Percentiles rank a stretch among this genome's conserved stretches.
Conservation (phyloP, 2,888 invertebrate species). For the Agrenia bidenticulata region DNA sequence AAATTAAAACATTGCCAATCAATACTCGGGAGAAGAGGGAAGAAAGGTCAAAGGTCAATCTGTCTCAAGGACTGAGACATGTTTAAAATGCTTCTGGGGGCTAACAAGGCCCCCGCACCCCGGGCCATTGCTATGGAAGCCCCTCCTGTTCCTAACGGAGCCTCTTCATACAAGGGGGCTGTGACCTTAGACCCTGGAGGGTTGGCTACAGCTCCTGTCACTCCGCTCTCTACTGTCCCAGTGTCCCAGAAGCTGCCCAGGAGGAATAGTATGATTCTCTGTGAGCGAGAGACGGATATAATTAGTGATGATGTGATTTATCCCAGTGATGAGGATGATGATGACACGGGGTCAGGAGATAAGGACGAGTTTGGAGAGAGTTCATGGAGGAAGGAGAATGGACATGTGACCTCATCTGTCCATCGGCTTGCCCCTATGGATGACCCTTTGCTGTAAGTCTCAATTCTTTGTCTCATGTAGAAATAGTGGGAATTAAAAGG, state of each 20-base stretch:
- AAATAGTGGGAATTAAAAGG: no score
- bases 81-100: not conserved
- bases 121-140: not conserved
- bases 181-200: no score
- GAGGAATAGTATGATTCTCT: conserved; percentile 3
- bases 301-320: not conserved
- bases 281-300: conserved; percentile 14
- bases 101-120: not conserved
- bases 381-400: no score
- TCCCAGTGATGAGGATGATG: not conserved
- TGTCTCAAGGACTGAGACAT: no score
- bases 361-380: no score
- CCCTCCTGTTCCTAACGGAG: not conserved
- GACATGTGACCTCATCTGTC: not conserved
- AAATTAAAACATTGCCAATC: no score
- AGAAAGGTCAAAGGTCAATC: no score
- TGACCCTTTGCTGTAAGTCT: conserved; percentile 12
- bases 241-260: not conserved
- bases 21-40: no score
- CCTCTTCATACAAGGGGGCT: no score
- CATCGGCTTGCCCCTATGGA: not conserved
- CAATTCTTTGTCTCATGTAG: not conserved
- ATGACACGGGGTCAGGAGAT: not conserved
- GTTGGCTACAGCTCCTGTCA: not conserved
- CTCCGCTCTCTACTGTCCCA: not conserved